phyloP scores from a whole-genome alignment of 2,888 invertebrate species.

The Cataglyphis rosenhaueri region DNA sequence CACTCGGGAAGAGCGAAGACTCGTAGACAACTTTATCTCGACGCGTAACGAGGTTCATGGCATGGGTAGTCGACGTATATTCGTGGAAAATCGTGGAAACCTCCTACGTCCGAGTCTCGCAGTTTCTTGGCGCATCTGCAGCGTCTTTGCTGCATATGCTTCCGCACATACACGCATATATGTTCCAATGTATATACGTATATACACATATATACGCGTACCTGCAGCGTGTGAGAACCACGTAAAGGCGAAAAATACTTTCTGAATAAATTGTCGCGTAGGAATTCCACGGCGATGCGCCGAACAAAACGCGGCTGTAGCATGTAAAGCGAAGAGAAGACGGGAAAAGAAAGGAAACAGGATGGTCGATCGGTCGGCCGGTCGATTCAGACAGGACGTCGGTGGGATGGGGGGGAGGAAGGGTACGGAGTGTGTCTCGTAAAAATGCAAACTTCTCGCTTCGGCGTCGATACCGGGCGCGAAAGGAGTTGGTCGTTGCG shows the following conservation, averaged over 20 bases:
- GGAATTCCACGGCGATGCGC: conserved; percentile 77
- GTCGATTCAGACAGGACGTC: conserved; percentile 33
- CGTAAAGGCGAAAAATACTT: conserved; percentile 77
- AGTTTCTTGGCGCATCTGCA: conserved; percentile 71
- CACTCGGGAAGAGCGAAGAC: neutral
- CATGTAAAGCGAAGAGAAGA: conserved; percentile 49
- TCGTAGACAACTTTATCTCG: conserved; percentile 33
- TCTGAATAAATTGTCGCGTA: conserved; percentile 81
- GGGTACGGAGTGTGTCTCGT: conserved; percentile 71
- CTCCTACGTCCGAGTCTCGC: conserved; percentile 54
- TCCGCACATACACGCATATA: conserved; percentile 12
- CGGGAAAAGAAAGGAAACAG: conserved; percentile 30
- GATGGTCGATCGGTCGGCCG: conserved; percentile 1
- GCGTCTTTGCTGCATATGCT: conserved; percentile 46
- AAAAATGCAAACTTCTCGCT: conserved; percentile 81
- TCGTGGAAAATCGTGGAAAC: conserved; percentile 35
- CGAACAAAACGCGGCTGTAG: conserved; percentile 70
- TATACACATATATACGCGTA: conserved; percentile 26
- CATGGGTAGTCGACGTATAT: conserved; percentile 25
- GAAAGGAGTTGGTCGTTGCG: conserved; percentile 60
- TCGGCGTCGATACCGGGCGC: conserved; percentile 64
- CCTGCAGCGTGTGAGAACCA: conserved; percentile 13
- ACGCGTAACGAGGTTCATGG: conserved; percentile 15
- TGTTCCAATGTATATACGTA: neutral
- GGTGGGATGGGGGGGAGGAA: neutral